Base-by-base conservation (phyloP, 1,140 invertebrate genomes). In the Hyles euphorbiae region DNA sequence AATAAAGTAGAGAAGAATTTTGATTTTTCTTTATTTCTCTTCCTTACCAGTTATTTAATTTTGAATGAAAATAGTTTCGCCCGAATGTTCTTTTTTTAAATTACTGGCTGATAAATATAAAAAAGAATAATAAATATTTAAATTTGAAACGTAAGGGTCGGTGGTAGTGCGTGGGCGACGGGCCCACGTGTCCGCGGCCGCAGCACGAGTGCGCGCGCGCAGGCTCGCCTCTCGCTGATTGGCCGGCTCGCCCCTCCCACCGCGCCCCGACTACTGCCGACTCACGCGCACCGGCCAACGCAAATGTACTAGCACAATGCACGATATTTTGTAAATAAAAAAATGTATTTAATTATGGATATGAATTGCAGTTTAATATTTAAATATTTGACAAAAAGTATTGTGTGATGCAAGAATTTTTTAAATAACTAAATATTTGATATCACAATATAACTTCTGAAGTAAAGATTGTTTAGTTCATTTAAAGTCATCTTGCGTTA, bases 231-330 rank as follows among this genome's bases (percentile, higher is more conserved):
- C 58, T 46, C 63, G 11, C 54, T 65, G 67, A 87, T 87, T 87
- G 83, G 83, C 58, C 74, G 62, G 54, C 70, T 63, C 56, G 81
- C 81, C 78, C 78, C 83, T 74, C 83, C 83, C 79, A 82, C 75
- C 63, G 57, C 65, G 71, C 67, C 51, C 71, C 60, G 61, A 67
- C 69, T 6, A 57, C 48, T 54, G 70, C 65, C 68, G 67, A 75
- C 65, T 75, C 73, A 72, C 58, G 66, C 60, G 54, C 60, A 47
- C 22, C 56, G 52, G 46, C 47, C 47, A 40, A 40, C 5, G 36
- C 5, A 40, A 40, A 5, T 40, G 22, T 22, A 22, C 22, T 22
- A 22, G 22, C 22, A 22, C 22, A 22, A 22, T 22, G 22, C 22
- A 22, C 22, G 22, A 22, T 40, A 40, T 40, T 40, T 40, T 40